Conservation (phyloP, 1,140 invertebrate genomes). For the Atta cephalotes region DNA sequence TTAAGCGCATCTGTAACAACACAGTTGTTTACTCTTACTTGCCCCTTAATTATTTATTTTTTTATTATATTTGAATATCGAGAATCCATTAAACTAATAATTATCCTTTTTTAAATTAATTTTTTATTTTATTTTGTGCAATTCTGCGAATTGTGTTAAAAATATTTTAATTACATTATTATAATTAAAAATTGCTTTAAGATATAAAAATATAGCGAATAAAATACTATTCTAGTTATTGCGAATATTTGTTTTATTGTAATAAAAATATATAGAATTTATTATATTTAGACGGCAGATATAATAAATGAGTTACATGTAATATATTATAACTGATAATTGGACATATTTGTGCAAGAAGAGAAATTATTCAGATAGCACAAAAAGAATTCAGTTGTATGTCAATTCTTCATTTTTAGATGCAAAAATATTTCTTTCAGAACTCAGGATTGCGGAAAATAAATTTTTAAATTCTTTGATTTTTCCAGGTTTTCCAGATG, state of each 20-base stretch:
- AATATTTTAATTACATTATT: not conserved
- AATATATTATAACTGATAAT: not conserved
- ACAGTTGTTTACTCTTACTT: no score
- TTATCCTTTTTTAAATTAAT: not conserved
- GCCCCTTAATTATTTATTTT: no score
- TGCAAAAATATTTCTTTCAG: no score
- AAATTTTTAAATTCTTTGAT: no score
- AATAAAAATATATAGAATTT: not conserved
- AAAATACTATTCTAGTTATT: not conserved
- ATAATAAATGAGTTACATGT: constrained; percentile 11
- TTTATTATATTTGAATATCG: no score
- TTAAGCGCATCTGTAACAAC: no score
- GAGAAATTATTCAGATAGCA: not conserved
- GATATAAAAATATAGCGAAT: not conserved
- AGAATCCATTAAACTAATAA: no score
- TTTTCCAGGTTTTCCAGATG: no score
- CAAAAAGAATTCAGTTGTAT: no score
- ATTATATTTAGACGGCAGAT: not conserved
- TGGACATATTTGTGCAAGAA: constrained; percentile 7
- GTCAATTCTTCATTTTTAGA: no score
- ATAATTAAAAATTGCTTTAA: not conserved
- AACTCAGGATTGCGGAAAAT: no score
- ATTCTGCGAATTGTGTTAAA: not conserved
- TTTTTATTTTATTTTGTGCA: not conserved
- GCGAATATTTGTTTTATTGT: not conserved